Percentiles rank a stretch among this genome's conserved stretches.
phyloP scores from a whole-genome alignment of 2,888 invertebrate genomes.

The Dicyrtomina minuta region DNA sequence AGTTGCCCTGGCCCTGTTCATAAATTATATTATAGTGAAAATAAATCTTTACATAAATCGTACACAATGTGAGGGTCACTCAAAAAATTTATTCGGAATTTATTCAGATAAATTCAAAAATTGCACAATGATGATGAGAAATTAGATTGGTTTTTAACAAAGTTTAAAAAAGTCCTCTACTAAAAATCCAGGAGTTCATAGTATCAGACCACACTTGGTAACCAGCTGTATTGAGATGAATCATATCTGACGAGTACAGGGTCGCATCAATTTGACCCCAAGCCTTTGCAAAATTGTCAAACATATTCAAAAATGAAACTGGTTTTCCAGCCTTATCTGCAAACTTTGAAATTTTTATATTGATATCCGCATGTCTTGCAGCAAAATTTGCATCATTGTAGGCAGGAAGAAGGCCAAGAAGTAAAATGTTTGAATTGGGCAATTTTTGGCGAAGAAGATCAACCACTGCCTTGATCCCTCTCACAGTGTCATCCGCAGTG shows the following conservation, averaged over 20 bases:
- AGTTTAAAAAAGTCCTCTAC: no score
- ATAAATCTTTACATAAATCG: no score
- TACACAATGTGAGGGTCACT: no score
- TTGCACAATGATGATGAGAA: no score
- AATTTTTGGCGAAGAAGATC: neutral
- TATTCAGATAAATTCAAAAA: no score
- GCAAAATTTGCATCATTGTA: neutral
- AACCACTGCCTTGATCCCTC: constrained; percentile 21
- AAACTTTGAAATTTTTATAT: constrained; percentile 26
- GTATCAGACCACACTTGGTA: constrained; percentile 44
- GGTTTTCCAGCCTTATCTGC: no score
- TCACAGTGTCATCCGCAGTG: constrained; percentile 6
- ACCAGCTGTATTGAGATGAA: constrained; percentile 40
- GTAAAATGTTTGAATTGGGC: constrained; percentile 39
- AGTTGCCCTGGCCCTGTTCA: no score
- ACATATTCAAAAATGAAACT: constrained; percentile 49
- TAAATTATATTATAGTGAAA: no score
- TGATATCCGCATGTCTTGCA: constrained; percentile 3
- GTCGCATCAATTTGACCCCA: constrained; percentile 30
- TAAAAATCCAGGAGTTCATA: no score
- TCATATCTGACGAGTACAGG: constrained; percentile 34
- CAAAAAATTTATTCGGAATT: no score
- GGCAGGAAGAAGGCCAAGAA: constrained; percentile 37
- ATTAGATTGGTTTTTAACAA: no score
- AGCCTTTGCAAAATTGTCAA: constrained; percentile 40